Percentiles rank a stretch among this genome's conserved stretches.
Evolutionary conservation across 2,888 invertebrate genomes (phyloP).

Genomic region (Acleris holmiana): DNA sequence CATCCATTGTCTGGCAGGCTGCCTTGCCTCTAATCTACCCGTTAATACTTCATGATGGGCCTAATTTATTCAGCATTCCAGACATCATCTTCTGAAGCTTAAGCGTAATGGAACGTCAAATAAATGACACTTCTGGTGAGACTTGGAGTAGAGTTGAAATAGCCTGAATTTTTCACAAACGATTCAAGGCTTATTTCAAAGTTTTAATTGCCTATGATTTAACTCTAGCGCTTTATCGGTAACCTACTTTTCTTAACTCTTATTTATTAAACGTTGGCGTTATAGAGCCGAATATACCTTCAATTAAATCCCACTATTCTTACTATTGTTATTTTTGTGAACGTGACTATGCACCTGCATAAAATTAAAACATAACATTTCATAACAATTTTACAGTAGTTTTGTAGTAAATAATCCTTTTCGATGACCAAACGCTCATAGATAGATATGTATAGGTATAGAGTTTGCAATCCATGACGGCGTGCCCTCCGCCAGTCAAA

Average conservation of each 20-base stretch:
- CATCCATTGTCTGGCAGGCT: too few relatives aligned
- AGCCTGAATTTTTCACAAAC: conserved; percentile 9
- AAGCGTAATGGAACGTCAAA: conserved; percentile 1
- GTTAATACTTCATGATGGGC: neutral
- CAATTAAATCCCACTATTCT: too few relatives aligned
- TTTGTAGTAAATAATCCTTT: too few relatives aligned
- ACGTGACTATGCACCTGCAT: too few relatives aligned
- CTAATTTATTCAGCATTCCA: neutral
- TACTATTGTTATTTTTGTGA: too few relatives aligned
- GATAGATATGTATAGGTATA: too few relatives aligned
- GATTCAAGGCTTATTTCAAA: neutral
- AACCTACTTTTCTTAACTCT: neutral
- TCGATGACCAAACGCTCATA: too few relatives aligned
- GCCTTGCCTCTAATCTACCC: neutral
- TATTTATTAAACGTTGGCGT: neutral
- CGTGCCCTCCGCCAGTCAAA: too few relatives aligned
- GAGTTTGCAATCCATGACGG: too few relatives aligned
- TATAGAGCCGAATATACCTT: too few relatives aligned
- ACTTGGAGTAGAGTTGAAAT: neutral
- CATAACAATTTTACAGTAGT: too few relatives aligned
- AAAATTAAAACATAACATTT: too few relatives aligned
- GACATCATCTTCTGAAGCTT: neutral
- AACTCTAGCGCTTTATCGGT: neutral
- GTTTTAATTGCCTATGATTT: conserved; percentile 13
- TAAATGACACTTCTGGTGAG: neutral